Percentiles rank a stretch among this genome's conserved stretches.
Evolutionary conservation across 2,888 invertebrate genomes (phyloP).

Genomic region (Celastrina argiolus): DNA sequence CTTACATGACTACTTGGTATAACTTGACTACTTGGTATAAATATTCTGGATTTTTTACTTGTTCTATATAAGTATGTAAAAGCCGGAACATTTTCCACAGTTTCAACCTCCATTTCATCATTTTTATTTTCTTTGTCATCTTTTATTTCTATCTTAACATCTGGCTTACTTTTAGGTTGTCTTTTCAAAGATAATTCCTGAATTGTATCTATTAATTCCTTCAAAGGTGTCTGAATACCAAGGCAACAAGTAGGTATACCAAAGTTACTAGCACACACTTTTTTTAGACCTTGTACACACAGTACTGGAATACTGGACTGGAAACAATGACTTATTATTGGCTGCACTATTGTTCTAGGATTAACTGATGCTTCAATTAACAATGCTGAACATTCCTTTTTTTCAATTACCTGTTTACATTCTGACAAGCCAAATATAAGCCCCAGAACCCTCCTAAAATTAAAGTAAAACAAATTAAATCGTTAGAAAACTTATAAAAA

Average conservation of each 20-base stretch:
- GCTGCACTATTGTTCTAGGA: slow-evolving; percentile 60
- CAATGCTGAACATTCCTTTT: slow-evolving; percentile 50
- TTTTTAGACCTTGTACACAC: slow-evolving; percentile 56
- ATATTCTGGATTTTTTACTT: slow-evolving; percentile 55
- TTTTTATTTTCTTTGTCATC: slow-evolving; percentile 29
- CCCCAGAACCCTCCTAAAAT: slow-evolving; percentile 56
- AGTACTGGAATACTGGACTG: slow-evolving; percentile 50
- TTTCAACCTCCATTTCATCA: slow-evolving; percentile 29
- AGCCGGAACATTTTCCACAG: slow-evolving; percentile 24
- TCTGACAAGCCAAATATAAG: slow-evolving; percentile 63
- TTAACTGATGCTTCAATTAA: slow-evolving; percentile 61
- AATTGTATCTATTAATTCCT: slow-evolving; percentile 42
- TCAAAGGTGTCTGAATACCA: slow-evolving; percentile 46
- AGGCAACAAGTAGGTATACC: slow-evolving; percentile 66
- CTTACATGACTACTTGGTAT: slow-evolving; percentile 41
- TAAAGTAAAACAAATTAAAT: slow-evolving; percentile 2
- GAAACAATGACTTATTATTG: slow-evolving; percentile 55
- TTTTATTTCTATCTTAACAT: slow-evolving; percentile 22
- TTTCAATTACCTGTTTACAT: slow-evolving; percentile 46
- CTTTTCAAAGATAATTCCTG: slow-evolving; percentile 42
- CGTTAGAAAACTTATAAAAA: background rate
- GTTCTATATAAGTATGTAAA: slow-evolving; percentile 56
- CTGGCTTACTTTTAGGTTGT: slow-evolving; percentile 22
- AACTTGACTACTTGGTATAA: slow-evolving; percentile 45
- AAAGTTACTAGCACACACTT: slow-evolving; percentile 45